Base-by-base conservation (phyloP, 2,888 invertebrate genomes). In the Meteorus cinctellus region DNA sequence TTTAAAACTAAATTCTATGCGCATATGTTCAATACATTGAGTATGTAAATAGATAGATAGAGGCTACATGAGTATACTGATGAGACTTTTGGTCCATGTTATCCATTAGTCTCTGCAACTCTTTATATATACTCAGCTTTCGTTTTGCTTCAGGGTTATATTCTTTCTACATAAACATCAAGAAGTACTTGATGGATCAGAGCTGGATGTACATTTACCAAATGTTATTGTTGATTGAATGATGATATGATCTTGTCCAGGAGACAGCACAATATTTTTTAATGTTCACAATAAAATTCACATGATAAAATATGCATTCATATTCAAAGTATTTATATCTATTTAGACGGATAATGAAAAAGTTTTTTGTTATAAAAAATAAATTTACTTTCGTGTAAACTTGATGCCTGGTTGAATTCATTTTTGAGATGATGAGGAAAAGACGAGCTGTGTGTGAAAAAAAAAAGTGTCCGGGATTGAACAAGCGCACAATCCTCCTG, bases 121-220 rank as follows among this genome's bases (percentile, higher is more conserved):
- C 41, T 41, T 2, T 12, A 41, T 41, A 10, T 41, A 41, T 41
- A 12, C 41, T 41, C 12, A 41, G 41, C 67, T 63, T 78, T 78
- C 74, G 78, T 74, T 77, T 77, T 74, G 55, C 48, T 75, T 59
- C 67, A 65, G 71, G 70, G 80, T 79, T 78, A 79, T 79, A 77
- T 75, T 55, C 48, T 51, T 45, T 72, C 59, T 55, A n/a, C 14
- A 19, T 19, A 19, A 55, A 8, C 55, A 19, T 10, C n/a, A 6
- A 55, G 14, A 55, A 55, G n/a, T 19, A n/a, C n/a, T n/a, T 24
- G 24, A 55, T 19, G 19, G 60, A 60, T 60, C n/a, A 2, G 12
- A 55, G 19, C 55, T 19, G 55, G 5, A 19, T 55, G 19, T 55
- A 16, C 12, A 2, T 16, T 10, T 60, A 14, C 8, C 24, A 27